These are phyloP conservation scores for Amphimallon solstitiale DNA, from an alignment of 2,888 invertebrate species.

Conservation along the genomic window DNA sequence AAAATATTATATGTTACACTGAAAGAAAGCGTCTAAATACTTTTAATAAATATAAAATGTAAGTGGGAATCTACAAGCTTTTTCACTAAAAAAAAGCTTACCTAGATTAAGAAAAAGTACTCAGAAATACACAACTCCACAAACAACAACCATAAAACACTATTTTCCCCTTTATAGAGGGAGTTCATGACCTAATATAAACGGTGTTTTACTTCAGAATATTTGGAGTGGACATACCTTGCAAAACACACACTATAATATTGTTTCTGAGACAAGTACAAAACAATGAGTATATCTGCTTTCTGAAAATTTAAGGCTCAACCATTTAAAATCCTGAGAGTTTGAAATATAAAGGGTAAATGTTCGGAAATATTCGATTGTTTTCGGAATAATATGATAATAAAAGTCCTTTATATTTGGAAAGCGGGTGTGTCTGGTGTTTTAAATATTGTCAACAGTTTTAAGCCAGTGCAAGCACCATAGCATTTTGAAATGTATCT, in stretches of 20 bases:
- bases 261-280: constrained; percentile 50
- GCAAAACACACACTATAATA: constrained; percentile 4
- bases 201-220: no score
- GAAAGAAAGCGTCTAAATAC: no score
- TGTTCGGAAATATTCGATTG: constrained; percentile 57
- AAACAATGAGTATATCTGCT: constrained; percentile 57
- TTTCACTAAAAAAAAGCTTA: not conserved
- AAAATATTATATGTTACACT: no score
- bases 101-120: not conserved
- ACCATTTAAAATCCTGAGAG: constrained; percentile 30
- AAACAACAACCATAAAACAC: not conserved
- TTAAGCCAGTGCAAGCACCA: not conserved
- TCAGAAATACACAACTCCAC: not conserved
- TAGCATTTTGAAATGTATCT: constrained; percentile 3
- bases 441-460: constrained; percentile 12
- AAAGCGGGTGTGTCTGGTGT: constrained; percentile 18
- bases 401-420: constrained; percentile 29
- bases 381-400: constrained; percentile 48
- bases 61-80: not conserved
- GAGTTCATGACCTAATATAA: not conserved
- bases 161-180: not conserved
- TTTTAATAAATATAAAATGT: no score
- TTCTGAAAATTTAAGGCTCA: constrained; percentile 50
- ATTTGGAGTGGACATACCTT: not conserved
- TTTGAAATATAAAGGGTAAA: constrained; percentile 53